Evolutionary conservation across 2,888 invertebrate species (phyloP), one percentile per base, ranked within the genome.

Genomic region (Carcina quercana): DNA sequence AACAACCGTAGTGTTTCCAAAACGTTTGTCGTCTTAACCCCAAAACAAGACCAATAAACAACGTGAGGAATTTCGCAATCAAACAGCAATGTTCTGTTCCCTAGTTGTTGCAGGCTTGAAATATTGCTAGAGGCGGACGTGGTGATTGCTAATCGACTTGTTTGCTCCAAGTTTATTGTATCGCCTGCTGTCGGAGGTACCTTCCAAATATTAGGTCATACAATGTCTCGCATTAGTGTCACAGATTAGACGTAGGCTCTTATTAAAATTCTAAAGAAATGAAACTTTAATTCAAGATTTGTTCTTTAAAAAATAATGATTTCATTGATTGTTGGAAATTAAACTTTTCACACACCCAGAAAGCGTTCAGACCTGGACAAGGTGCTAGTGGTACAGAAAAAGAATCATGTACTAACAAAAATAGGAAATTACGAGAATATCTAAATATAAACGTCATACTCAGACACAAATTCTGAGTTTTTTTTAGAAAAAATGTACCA

Each of bases 161-260:
- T 40, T 46, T 43, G 39, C 30, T 34, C 26, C n/a, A 10, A 21
- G 22, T 15, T 30, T 30, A 24, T 30, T 13, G 28, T 28, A 12
- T n/a, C 29, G 15, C 37, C 36, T 25, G 27, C 45, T 47, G 2
- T 11, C 11, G 11, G 6, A 5, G 28, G 10, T 29, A 36, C 48
- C 48, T 43, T 37, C 35, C 34, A 55, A 55, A 53, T 61, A 62
- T 60, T 66, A 50, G 67, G 72, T 68, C 69, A 64, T 44, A 37
- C 46, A 43, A 35, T 50, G 49, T 45, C 41, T 40, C 34, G 53
- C 61, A 63, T 56, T 17, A 17, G 5, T 17, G 17, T 17, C 17
- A 17, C 7, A 17, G 7, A 17, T 5, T 17, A 17, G 17, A 17
- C 5, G 17, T 5, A n/a, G n/a, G n/a, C n/a, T n/a, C n/a, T n/a